Evolutionary conservation across 2,113 vertebrate species (phyloP), one percentile per base, ranked within the genome.

Genomic region (Illadopsis cleaveri): DNA sequence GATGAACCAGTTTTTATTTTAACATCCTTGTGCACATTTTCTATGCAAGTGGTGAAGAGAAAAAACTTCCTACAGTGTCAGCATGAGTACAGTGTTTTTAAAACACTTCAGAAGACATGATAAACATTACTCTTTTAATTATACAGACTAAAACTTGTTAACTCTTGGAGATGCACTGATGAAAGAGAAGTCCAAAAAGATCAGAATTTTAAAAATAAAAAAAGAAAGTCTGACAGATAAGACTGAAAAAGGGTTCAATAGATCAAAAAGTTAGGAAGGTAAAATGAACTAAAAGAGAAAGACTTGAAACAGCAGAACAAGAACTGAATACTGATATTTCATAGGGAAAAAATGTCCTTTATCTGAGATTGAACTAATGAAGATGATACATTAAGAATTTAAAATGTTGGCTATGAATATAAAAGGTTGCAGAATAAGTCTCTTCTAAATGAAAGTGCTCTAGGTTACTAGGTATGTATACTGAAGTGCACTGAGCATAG

Each of bases 401-500:
- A 25, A 45, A 81, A 65, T 66, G 6, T 11, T 82, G 16, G 8
- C 5, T 78, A 12, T 66, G 10, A 42, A 40, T 61, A 42, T 19
- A 48, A 64, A 38, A 8, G 11, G 5, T 30, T 77, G 8, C 38
- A 80, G 58, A 78, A 30, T 7, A 48, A 42, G 7, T 10, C 2
- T 71, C 30, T 85, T 66, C 8, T 66, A n/a, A 71, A 71, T 40
- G 28, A 48, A 16, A 66, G 2, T 53, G 22, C n/a, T 72, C 45
- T 13, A 37, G 12, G 4, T 75, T 89, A 31, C 6, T 37, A 71
- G 10, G 13, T 50, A 23, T 38, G 2, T 23, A 45, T 80, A 42
- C 2, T 58, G 2, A 5, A 3, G 12, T 80, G 7, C 11, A 60
- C 7, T 42, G 3, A 54, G 1, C 24, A 44, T 37, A 40, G 4